phyloP scores from a whole-genome alignment of 2,797 vertebrate genomes.

The Naso thynnoides region DNA sequence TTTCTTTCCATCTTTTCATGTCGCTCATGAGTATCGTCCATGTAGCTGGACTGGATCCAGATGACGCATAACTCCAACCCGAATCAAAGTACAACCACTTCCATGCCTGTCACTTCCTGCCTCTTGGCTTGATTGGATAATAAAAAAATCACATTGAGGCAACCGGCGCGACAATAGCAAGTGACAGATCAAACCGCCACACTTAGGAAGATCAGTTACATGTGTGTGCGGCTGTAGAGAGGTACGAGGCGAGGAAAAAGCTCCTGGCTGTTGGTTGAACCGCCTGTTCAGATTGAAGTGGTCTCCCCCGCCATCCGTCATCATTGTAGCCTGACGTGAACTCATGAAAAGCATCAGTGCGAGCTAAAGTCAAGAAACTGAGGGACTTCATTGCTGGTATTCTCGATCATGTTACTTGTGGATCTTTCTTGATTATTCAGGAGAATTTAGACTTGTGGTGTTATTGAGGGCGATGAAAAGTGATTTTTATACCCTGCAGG shows the following conservation, averaged over 20 bases:
- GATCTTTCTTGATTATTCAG: background rate
- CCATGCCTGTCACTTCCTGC: slow-evolving; percentile 51
- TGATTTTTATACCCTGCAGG: slow-evolving; percentile 51
- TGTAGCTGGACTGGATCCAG: slow-evolving; percentile 23
- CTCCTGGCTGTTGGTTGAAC: slow-evolving; percentile 35
- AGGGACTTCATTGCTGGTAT: slow-evolving; percentile 25
- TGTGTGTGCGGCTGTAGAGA: slow-evolving; percentile 29
- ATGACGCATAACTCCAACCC: slow-evolving; percentile 36
- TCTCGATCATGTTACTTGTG: slow-evolving; percentile 5
- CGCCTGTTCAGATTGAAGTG: slow-evolving; percentile 33
- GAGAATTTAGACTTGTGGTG: background rate
- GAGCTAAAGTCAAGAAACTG: slow-evolving; percentile 9
- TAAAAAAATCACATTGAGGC: slow-evolving; percentile 25
- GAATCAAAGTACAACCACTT: slow-evolving; percentile 33
- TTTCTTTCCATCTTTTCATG: slow-evolving; percentile 38
- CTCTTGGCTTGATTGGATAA: slow-evolving; percentile 46
- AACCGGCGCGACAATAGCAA: slow-evolving; percentile 27
- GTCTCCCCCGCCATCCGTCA: slow-evolving; percentile 40
- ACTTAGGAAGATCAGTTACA: slow-evolving; percentile 52
- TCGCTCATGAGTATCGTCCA: slow-evolving; percentile 9
- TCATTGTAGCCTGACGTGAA: slow-evolving; percentile 11
- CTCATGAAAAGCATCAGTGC: slow-evolving; percentile 30
- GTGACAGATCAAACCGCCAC: slow-evolving; percentile 41
- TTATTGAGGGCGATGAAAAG: slow-evolving; percentile 31
- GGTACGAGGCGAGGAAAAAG: slow-evolving; percentile 19